Evolutionary conservation across 1,140 invertebrate genomes (phyloP).

Genomic region (Sitodiplosis mosellana): DNA sequence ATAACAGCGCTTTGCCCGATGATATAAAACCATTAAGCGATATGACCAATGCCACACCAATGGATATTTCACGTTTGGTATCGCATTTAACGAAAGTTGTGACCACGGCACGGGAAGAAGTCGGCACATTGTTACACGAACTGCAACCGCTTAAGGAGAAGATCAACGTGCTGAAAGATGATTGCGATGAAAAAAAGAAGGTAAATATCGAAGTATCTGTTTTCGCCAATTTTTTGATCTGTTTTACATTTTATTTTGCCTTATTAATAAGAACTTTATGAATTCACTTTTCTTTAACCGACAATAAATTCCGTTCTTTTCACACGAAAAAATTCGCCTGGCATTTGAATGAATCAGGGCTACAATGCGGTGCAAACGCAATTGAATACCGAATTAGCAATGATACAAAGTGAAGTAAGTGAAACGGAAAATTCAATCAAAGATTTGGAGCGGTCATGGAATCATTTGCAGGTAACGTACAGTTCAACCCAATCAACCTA

Average conservation of each 20-base stretch:
- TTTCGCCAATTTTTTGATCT: not conserved
- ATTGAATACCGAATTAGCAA: constrained; percentile 1
- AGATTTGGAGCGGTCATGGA: constrained; percentile 1
- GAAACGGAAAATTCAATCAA: constrained; percentile 4
- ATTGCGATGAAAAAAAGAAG: constrained; percentile 4
- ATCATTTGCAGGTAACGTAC: constrained; percentile 3
- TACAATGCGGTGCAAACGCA: constrained; percentile 1
- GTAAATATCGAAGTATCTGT: constrained; percentile 1
- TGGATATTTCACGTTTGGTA: too few species aligned
- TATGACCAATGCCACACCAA: too few species aligned
- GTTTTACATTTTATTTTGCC: not conserved
- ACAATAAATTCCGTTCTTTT: not conserved
- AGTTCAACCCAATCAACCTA: not conserved
- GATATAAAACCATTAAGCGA: not conserved
- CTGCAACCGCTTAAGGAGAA: not conserved
- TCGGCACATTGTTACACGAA: constrained; percentile 2
- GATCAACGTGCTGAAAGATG: constrained; percentile 2
- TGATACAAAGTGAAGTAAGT: not conserved
- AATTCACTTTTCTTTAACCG: not conserved
- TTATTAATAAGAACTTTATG: not conserved
- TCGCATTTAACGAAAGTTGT: constrained; percentile 4
- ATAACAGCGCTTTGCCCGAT: not conserved
- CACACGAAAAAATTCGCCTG: too few species aligned
- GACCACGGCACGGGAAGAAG: not conserved
- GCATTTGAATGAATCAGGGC: not conserved